These are phyloP conservation scores for Cyprinus carpio DNA, from an alignment of 2,113 vertebrate genomes.

Conservation along the genomic window DNA sequence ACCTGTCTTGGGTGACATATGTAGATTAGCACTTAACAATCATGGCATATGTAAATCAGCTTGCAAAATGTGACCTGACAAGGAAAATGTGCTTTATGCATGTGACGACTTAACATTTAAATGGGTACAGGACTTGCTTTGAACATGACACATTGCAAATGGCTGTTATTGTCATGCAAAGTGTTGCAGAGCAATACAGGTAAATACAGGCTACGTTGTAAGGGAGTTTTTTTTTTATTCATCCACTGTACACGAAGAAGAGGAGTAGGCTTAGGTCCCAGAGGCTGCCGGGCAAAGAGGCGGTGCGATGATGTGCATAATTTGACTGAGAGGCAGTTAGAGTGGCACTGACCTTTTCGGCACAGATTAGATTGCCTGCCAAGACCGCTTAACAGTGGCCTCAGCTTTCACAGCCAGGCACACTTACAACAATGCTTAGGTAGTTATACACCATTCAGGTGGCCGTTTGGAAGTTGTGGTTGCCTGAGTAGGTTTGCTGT, in stretches of 20 bases:
- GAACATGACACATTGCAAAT: not conserved
- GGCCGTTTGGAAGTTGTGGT: not conserved
- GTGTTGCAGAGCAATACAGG: not conserved
- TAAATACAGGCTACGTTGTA: slow-evolving; percentile 22
- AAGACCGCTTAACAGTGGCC: slow-evolving; percentile 88
- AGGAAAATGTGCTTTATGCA: slow-evolving; percentile 1
- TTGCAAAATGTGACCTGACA: slow-evolving; percentile 31
- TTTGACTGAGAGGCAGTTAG: slow-evolving; percentile 99
- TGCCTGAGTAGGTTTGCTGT: not conserved
- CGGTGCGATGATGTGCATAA: slow-evolving; percentile 80
- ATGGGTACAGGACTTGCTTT: not conserved
- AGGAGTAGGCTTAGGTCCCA: slow-evolving; percentile 37
- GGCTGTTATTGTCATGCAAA: slow-evolving; percentile 1
- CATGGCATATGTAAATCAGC: slow-evolving; percentile 32
- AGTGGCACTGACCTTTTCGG: slow-evolving; percentile 99
- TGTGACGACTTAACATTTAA: slow-evolving; percentile 20
- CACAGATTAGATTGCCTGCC: slow-evolving; percentile 99
- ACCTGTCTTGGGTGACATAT: slow-evolving; percentile 18
- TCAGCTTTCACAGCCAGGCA: slow-evolving; percentile 72
- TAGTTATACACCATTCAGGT: slow-evolving; percentile 33
- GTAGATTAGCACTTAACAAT: slow-evolving; percentile 41
- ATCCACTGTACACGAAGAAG: slow-evolving; percentile 26
- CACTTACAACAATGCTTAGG: slow-evolving; percentile 51
- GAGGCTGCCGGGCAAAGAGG: slow-evolving; percentile 51
- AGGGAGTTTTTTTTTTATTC: slow-evolving; percentile 42